Percentiles rank a stretch among this genome's conserved stretches.
Conservation (phyloP, 1,140 invertebrate genomes). For the Penaeus japonicus region DNA sequence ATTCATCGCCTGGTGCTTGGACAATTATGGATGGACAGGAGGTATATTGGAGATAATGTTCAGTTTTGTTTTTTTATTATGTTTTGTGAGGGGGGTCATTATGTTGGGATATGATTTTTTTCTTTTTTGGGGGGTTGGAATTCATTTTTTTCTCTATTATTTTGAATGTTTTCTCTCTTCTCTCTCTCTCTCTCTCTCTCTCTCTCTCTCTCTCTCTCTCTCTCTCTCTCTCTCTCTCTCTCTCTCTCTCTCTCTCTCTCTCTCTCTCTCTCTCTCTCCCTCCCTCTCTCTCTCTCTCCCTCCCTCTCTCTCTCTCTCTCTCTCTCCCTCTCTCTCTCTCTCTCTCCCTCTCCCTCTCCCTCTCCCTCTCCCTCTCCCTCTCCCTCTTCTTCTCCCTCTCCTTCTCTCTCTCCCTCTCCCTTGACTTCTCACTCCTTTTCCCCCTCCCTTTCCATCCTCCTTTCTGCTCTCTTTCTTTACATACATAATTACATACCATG, state of each 20-base stretch:
- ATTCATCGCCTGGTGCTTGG: slow-evolving; percentile 92
- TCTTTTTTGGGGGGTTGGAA: no score
- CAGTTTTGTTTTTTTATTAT: not conserved
- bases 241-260: not conserved
- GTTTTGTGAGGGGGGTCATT: not conserved
- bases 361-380: not conserved
- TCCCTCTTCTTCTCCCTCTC: not conserved
- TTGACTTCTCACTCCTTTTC: not conserved
- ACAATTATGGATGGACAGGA: slow-evolving; percentile 75
- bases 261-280: slow-evolving; percentile 9
- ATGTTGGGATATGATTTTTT: no score
- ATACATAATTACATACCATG: not conserved
- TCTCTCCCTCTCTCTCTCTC: not conserved
- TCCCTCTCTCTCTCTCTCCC: slow-evolving; percentile 19
- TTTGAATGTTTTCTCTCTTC: not conserved
- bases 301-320: slow-evolving; percentile 20
- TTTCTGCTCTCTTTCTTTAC: no score
- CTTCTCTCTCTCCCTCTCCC: no score
- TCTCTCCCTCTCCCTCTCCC: not conserved
- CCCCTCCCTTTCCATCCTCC: not conserved
- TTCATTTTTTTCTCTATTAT: not conserved
- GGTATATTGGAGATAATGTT: slow-evolving; percentile 49
- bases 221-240: not conserved
- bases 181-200: no score
- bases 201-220: not conserved